Base-by-base conservation (phyloP, 2,797 vertebrate species). In the Anguilla marmorata region DNA sequence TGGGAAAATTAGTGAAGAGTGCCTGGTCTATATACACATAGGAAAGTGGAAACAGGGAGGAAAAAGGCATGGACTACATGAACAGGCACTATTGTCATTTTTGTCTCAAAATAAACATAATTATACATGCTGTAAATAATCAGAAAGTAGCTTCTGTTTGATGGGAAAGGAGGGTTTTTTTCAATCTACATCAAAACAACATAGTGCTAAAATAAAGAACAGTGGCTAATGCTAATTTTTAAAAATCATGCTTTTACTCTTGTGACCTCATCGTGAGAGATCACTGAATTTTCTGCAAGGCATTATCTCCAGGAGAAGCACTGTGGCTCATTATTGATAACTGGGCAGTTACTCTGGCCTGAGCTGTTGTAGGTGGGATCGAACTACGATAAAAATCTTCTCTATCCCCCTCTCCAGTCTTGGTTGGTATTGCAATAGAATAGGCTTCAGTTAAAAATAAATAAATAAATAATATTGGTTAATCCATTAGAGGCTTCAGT, bases 381-480 rank as follows among this genome's bases (percentile, higher is more conserved):
- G 88, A 90, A 88, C 60, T 87, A 30, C 87, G 91, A 92, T 91
- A 88, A 91, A 87, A 88, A 91, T 91, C 88, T 33, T 56, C 30
- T 85, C n/a, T 85, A 54, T 37, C 72, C 72, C 72, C 72, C 72
- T 72, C 85, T 90, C 66, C 83, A 85, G 86, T 84, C 50, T 41
- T 24, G 41, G 82, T 2, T 52, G 45, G 82, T 14, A 50, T 54
- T 12, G 82, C 48, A 54, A 54, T 30, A 27, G 82, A n/a, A 30
- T 11, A 52, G 12, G 41, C n/a, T 83, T n/a, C 27, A 16, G 12
- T 84, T 6, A 4, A 21, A 24, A 41, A 48, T 41, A 37, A 24
- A 45, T 14, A 63, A n/a, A 66, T 24, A 66, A n/a, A 66, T 14
- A 27, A 33, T 33, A 4, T n/a, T 84, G 30, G 11, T 37, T 30